Evolutionary conservation across 2,797 vertebrate genomes (phyloP), one percentile per base, ranked within the genome.

Genomic region (Halcyon badia): DNA sequence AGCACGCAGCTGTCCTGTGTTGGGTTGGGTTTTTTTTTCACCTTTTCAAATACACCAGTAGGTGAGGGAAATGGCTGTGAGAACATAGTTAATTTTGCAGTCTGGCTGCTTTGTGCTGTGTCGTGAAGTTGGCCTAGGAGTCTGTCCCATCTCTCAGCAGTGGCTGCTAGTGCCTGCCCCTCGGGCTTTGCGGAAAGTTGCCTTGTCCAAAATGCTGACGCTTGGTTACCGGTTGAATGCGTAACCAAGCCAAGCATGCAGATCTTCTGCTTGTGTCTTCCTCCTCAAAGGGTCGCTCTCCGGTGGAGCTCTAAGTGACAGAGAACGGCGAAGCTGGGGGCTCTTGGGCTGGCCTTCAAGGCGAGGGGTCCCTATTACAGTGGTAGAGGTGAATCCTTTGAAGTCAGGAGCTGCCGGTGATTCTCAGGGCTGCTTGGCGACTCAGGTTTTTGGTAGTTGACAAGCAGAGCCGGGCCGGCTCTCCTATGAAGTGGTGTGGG

Each of bases 301-400:
- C 20, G 21, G 14, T 7, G 13, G 46, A 35, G 64, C n/a, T 39
- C 14, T 14, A 33, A n/a, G 41, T 31, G 82, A 10, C 11, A 12
- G 33, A 25, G 60, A 37, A 5, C 9, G 8, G 39, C 16, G 3
- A 18, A 26, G 66, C 77, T 49, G 82, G 14, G 21, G 37, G 35
- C 37, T 52, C 31, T 52, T 39, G 61, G n/a, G 8, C 46, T 57
- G 5, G 9, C 13, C n/a, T 44, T 61, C 52, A 9, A 12, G 66
- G 64, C 6, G 0, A 17, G 51, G 0, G 2, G 60, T 51, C 0
- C 1, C 78, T n/a, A 12, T 31, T n/a, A 2, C 2, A 4, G 24
- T 2, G 24, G 46, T 24, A 22, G 49, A 25, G 49, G 30, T 1
- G 3, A 31, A 14, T 39, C 42, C 39, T 77, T 39, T 66, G 46